Percentiles rank a stretch among this genome's conserved stretches.
Conservation (phyloP, 2,888 invertebrate genomes). For the Archaeoteleia sp. region DNA sequence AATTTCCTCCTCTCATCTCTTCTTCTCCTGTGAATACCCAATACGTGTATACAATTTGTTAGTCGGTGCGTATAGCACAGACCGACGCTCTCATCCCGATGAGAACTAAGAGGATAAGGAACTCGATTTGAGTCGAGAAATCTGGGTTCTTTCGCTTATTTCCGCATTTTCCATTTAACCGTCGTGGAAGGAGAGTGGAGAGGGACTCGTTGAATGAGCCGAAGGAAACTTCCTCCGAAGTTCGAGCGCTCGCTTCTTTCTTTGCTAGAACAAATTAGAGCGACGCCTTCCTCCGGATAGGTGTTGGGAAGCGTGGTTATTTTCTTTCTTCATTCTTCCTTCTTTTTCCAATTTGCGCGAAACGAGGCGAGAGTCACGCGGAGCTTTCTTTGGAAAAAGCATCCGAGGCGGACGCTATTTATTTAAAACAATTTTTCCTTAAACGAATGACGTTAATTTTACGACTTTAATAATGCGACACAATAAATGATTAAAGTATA, state of each 20-base stretch:
- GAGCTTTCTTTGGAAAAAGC: constrained; percentile 6
- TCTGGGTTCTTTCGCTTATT: constrained; percentile 54
- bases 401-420: constrained; percentile 4
- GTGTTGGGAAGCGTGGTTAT: constrained; percentile 51
- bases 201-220: constrained; percentile 48
- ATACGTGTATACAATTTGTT: constrained; percentile 51
- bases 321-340: constrained; percentile 36
- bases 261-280: constrained; percentile 55
- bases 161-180: constrained; percentile 56
- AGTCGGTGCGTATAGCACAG: constrained; percentile 40
- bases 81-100: constrained; percentile 47
- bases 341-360: constrained; percentile 48
- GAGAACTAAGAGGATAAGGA: constrained; percentile 66
- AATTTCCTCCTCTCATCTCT: constrained; percentile 38
- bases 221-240: constrained; percentile 50
- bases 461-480: background rate
- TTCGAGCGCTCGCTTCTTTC: constrained; percentile 50
- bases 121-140: constrained; percentile 60
- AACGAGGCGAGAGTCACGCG: constrained; percentile 42
- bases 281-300: constrained; percentile 50
- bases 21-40: constrained; percentile 47
- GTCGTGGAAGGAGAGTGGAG: constrained; percentile 33
- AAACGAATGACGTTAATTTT: constrained; percentile 31
- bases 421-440: constrained; percentile 11
- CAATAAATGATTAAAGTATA: constrained; percentile 22